Percentiles rank a stretch among this genome's conserved stretches.
Conservation (phyloP, 2,113 vertebrate species). For the Gnathonemus echidnorhynchus region DNA sequence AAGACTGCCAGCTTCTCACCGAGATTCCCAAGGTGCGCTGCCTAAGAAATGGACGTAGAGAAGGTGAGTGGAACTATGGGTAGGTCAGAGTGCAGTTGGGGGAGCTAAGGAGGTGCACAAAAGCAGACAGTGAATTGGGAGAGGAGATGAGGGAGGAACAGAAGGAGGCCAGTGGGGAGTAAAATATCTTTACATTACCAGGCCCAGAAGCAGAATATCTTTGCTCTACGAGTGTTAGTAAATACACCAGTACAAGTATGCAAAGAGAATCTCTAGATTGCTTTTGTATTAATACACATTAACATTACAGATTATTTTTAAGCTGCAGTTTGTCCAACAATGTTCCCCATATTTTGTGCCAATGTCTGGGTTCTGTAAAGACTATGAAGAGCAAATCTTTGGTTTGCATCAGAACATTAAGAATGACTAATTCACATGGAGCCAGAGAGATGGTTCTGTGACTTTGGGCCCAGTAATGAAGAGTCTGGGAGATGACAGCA, state of each 20-base stretch:
- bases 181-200: background rate
- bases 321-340: background rate
- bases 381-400: background rate
- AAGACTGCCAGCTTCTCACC: constrained; percentile 90
- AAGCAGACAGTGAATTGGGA: background rate
- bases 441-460: background rate
- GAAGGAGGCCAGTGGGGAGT: background rate
- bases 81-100: background rate
- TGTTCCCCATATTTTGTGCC: background rate
- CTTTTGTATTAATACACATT: background rate
- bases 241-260: background rate
- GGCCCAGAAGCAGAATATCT: background rate
- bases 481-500: background rate
- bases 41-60: constrained; percentile 77
- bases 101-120: background rate
- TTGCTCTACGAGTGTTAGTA: background rate
- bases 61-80: constrained; percentile 66
- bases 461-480: background rate
- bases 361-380: background rate
- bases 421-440: background rate
- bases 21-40: constrained; percentile 93
- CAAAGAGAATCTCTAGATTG: background rate
- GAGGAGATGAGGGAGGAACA: background rate
- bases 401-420: background rate
- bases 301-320: background rate